These are phyloP conservation scores for Synaphobranchus kaupii DNA, from an alignment of 2,797 vertebrate species.

Conservation along the genomic window DNA sequence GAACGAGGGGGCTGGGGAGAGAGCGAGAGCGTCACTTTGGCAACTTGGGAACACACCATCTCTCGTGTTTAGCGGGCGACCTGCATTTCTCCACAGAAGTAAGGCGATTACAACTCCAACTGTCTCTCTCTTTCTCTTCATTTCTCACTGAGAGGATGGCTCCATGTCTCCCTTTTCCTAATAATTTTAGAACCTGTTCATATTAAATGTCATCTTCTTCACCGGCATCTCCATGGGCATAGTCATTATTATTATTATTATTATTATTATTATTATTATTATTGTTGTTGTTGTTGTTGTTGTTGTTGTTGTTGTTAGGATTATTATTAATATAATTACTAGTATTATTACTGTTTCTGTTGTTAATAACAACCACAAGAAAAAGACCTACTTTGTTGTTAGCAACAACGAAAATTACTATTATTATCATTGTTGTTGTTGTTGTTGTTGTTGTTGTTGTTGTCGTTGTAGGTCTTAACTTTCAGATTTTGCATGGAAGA, in stretches of 20 bases:
- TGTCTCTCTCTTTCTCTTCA: conserved; percentile 1
- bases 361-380: background rate
- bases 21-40: conserved; percentile 68
- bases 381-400: background rate
- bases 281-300: background rate
- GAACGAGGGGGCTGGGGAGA: conserved; percentile 70
- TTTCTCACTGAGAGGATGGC: background rate
- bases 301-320: background rate
- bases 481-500: background rate
- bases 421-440: background rate
- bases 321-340: background rate
- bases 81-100: conserved; percentile 65
- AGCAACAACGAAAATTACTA: background rate
- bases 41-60: conserved; percentile 53
- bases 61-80: conserved; percentile 68
- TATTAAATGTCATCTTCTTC: background rate
- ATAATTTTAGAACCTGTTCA: background rate
- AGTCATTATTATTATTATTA: background rate
- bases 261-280: background rate
- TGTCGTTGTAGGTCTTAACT: background rate
- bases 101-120: conserved; percentile 7
- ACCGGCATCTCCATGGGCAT: background rate
- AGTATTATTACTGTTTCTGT: background rate
- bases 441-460: background rate
- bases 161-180: background rate